phyloP scores from a whole-genome alignment of 2,888 invertebrate genomes.

The Pheosia tremula region DNA sequence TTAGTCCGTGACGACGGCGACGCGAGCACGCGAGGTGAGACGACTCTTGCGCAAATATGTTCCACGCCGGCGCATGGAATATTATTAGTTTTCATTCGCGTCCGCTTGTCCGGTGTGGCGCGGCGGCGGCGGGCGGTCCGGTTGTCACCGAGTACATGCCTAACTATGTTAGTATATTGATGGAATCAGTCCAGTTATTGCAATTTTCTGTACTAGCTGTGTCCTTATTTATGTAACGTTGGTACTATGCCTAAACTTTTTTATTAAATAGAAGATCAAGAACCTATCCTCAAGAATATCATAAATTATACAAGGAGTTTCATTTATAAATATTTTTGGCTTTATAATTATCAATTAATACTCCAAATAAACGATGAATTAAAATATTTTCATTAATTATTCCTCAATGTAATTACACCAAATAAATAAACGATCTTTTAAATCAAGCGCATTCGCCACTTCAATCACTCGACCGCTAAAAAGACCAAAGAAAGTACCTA shows the following conservation, averaged over 20 bases:
- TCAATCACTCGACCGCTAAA: conserved; percentile 17
- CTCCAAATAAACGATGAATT: background rate
- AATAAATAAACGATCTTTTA: conserved; percentile 54
- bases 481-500: conserved; percentile 45
- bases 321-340: no score
- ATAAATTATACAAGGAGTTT: no score
- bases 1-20: conserved; percentile 37
- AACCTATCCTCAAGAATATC: no score
- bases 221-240: no score
- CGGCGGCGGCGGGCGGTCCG: conserved; percentile 32
- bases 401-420: conserved; percentile 53
- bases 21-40: conserved; percentile 36
- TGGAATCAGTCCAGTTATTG: conserved; percentile 63
- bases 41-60: conserved; percentile 61
- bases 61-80: conserved; percentile 58
- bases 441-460: conserved; percentile 27
- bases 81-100: conserved; percentile 70
- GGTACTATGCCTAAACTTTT: no score
- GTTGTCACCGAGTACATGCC: conserved; percentile 73
- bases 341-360: background rate
- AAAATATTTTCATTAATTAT: background rate
- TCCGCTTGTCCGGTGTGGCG: conserved; percentile 61
- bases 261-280: no score
- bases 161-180: conserved; percentile 61
- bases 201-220: conserved; percentile 73